Evolutionary conservation across 2,797 vertebrate species (phyloP).

Genomic region (Darevskia mixta): DNA sequence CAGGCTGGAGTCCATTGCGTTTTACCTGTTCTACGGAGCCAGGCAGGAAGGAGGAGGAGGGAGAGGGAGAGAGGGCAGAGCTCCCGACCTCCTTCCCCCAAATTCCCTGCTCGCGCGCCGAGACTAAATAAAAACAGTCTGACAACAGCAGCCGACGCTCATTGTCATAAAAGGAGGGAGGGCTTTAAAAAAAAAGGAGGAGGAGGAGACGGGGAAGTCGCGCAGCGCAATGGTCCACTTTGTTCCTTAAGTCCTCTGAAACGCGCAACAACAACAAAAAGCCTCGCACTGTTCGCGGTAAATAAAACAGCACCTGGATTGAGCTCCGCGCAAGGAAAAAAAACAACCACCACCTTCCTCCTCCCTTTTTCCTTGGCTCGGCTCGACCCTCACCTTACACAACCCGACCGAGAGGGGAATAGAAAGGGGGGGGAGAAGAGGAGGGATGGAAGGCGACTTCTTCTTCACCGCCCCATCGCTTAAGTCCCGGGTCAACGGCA

Average conservation of each 20-base stretch:
- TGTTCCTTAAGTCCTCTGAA: background rate
- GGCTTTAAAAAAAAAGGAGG: background rate
- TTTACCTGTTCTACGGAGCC: constrained; percentile 38
- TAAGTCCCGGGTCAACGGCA: background rate
- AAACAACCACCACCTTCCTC: background rate
- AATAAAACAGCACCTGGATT: background rate
- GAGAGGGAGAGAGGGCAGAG: background rate
- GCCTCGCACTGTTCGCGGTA: background rate
- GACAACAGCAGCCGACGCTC: constrained; percentile 49
- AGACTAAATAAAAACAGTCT: constrained; percentile 16
- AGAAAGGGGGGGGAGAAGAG: background rate
- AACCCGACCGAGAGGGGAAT: background rate
- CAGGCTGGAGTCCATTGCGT: constrained; percentile 46
- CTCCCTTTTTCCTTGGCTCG: constrained; percentile 18
- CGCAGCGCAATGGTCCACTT: background rate
- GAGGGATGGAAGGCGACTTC: background rate
- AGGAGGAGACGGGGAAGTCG: background rate
- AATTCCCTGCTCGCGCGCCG: background rate
- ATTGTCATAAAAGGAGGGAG: background rate
- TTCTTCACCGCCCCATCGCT: background rate
- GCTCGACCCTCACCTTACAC: constrained; percentile 42
- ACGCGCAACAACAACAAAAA: background rate
- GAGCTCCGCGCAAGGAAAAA: background rate
- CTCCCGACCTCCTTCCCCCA: background rate
- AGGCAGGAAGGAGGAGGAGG: background rate